phyloP scores from a whole-genome alignment of 2,888 invertebrate species.

The Drosophila mercatorum region DNA sequence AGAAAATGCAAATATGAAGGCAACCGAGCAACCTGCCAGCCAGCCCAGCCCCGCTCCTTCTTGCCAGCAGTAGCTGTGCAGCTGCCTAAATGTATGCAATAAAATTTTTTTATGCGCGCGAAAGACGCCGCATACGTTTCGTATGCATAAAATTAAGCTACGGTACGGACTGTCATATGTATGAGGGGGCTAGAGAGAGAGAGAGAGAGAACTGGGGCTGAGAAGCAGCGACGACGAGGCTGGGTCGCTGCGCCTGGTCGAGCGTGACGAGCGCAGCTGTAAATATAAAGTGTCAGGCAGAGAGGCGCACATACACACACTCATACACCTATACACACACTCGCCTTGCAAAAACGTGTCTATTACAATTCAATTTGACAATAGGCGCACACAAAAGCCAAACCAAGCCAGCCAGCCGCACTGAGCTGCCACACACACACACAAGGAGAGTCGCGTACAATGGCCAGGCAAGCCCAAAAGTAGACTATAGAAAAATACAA shows the following conservation, averaged over 20 bases:
- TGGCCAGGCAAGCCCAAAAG: conserved; percentile 56
- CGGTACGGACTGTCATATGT: conserved; percentile 34
- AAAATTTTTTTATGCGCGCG: conserved; percentile 72
- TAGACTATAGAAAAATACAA: conserved; percentile 40
- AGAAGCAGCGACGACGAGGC: neutral
- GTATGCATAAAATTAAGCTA: conserved; percentile 76
- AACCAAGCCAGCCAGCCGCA: conserved; percentile 62
- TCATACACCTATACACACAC: conserved; percentile 13
- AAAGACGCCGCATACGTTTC: conserved; percentile 72
- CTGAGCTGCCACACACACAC: conserved; percentile 52
- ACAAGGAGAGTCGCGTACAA: conserved; percentile 22
- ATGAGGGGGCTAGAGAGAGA: neutral
- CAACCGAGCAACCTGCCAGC: conserved; percentile 30
- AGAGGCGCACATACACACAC: conserved; percentile 28
- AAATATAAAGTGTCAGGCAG: conserved; percentile 73
- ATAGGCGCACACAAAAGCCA: conserved; percentile 79
- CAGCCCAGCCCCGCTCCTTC: neutral
- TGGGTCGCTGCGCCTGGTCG: conserved; percentile 49
- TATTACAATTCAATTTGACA: conserved; percentile 81
- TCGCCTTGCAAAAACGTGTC: conserved; percentile 71
- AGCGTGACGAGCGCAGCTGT: conserved; percentile 74
- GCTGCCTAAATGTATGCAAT: conserved; percentile 77
- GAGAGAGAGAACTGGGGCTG: neutral
- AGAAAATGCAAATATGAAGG: conserved; percentile 77
- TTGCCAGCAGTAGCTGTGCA: conserved; percentile 42